Base-by-base conservation (phyloP, 2,113 vertebrate species). In the Rhinopomastus cyanomelas region DNA sequence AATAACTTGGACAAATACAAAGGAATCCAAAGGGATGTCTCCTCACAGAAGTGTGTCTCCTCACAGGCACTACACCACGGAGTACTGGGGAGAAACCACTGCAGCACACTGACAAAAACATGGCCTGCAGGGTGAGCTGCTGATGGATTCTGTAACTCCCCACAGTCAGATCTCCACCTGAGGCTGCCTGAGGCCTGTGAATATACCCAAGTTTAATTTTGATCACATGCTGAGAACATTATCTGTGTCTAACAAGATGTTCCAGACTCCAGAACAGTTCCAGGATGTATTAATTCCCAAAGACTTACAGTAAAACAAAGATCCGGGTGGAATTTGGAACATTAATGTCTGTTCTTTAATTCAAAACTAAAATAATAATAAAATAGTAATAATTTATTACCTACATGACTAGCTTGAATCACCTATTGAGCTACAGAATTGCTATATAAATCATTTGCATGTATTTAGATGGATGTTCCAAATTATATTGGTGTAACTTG, bases 31-130 rank as follows among this genome's bases (percentile, higher is more conserved):
- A 57, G 21, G 13, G 39, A 53, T 23, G 46, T 25, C 19, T 87
- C 12, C 44, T 68, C 53, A 8, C 0, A 1, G 56, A 49, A 16
- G 18, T 44, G 34, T 1, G 0, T n/a, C 23, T 64, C 77, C 46
- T 64, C 36, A 23, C 49, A 74, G 69, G 17, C 3, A 0, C 6
- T 37, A 5, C 18, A 18, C 9, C 29, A 12, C 3, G 53, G 32
- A 49, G n/a, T 6, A 17, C 34, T 7, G 8, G 2, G 5, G 9
- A 51, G n/a, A 79, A 46, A n/a, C 2, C 0, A 0, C 25, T 51
- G 52, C 62, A 66, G 44, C 37, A 53, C 23, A 60, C 17, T 3
- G 36, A 26, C 19, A 32, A 26, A 86, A 32, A 23, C 0, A 0
- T 3, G 16, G 21, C 8, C 9, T 78, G 66, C 7, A 56, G 57